phyloP scores from a whole-genome alignment of 2,888 invertebrate species.

The Phyllotreta striolata region DNA sequence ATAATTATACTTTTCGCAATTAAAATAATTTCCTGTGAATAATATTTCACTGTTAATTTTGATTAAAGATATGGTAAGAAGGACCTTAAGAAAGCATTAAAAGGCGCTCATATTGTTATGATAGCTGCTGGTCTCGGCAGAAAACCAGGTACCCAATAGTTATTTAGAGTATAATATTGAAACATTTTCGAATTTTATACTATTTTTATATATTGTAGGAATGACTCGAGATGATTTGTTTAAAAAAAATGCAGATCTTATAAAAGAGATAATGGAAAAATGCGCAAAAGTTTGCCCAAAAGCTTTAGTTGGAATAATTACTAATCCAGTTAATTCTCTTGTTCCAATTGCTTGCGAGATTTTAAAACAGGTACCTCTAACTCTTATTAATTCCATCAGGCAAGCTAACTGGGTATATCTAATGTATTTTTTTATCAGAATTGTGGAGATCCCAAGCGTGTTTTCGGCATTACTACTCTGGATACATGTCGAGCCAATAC shows the following conservation, averaged over 20 bases:
- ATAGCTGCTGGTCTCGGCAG: slow-evolving; percentile 98
- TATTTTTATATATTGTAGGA: slow-evolving; percentile 58
- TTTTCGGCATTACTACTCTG: slow-evolving; percentile 96
- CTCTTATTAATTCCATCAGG: not conserved
- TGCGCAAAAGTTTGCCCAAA: slow-evolving; percentile 87
- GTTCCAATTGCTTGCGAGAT: slow-evolving; percentile 97
- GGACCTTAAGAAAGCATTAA: slow-evolving; percentile 77
- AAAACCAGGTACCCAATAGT: slow-evolving; percentile 79
- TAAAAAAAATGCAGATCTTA: slow-evolving; percentile 97
- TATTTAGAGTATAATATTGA: too few species aligned
- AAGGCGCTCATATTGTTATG: slow-evolving; percentile 76
- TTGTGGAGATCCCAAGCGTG: slow-evolving; percentile 78
- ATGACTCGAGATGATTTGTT: slow-evolving; percentile 99
- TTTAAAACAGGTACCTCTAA: slow-evolving; percentile 74
- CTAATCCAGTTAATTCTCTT: slow-evolving; percentile 98
- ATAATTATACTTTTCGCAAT: not conserved
- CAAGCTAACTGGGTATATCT: not conserved
- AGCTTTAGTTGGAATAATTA: slow-evolving; percentile 93
- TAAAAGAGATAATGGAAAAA: slow-evolving; percentile 82
- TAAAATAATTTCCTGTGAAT: slow-evolving; percentile 1
- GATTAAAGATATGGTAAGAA: slow-evolving; percentile 74
- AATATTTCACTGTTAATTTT: slow-evolving; percentile 20
- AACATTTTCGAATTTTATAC: not conserved
- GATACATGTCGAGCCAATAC: slow-evolving; percentile 95
- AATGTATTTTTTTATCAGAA: slow-evolving; percentile 17